Percentiles rank a stretch among this genome's conserved stretches.
These are phyloP conservation scores for Athene cunicularia DNA, from an alignment of 2,113 vertebrate genomes.

Conservation along the genomic window DNA sequence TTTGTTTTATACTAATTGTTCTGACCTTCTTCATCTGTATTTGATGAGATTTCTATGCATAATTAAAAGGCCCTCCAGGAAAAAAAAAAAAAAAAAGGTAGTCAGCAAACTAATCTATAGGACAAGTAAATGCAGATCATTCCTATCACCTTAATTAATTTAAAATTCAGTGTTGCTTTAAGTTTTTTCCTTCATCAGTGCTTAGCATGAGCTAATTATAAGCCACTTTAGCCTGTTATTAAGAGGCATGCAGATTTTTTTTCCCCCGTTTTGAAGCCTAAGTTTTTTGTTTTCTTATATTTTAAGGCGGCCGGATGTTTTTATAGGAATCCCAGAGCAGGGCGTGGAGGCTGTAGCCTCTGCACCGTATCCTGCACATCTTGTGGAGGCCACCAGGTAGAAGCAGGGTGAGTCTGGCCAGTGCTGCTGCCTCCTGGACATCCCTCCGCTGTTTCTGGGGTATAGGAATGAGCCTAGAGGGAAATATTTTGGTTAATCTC, in stretches of 20 bases:
- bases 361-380: accelerated
- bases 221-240: background rate
- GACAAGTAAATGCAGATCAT: background rate
- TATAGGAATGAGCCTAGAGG: background rate
- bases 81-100: background rate
- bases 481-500: background rate
- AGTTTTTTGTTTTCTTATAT: background rate
- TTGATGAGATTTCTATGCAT: slow-evolving; percentile 37
- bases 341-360: background rate
- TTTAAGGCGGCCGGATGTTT: background rate
- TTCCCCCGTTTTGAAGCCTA: background rate
- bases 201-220: background rate
- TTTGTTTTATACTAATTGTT: slow-evolving; percentile 57
- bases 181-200: background rate
- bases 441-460: background rate
- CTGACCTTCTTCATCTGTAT: slow-evolving; percentile 50
- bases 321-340: accelerated
- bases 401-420: background rate
- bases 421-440: background rate
- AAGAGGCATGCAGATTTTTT: background rate
- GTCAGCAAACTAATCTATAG: slow-evolving; percentile 24
- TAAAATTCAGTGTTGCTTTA: background rate
- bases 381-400: background rate
- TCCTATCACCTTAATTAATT: background rate
- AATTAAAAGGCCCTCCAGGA: slow-evolving; percentile 53